phyloP scores from a whole-genome alignment of 2,797 vertebrate genomes.

The Austrolebias charrua region DNA sequence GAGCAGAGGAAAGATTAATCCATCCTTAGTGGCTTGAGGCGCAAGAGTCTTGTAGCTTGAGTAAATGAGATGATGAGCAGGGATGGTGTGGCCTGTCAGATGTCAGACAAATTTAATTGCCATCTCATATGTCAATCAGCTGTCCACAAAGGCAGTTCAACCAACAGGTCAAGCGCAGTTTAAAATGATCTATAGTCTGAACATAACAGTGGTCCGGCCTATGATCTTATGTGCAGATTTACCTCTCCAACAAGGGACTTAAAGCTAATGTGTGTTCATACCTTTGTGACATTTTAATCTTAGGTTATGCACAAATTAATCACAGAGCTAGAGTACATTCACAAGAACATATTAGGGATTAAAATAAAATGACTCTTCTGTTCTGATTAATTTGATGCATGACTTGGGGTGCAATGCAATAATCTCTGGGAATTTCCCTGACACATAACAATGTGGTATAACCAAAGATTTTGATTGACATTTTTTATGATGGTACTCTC shows the following conservation, averaged over 20 bases:
- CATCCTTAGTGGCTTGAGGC: constrained; percentile 52
- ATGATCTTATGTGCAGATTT: constrained; percentile 8
- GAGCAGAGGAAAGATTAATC: constrained; percentile 63
- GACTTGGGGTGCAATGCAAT: constrained; percentile 39
- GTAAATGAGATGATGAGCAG: constrained; percentile 76
- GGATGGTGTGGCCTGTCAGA: constrained; percentile 73
- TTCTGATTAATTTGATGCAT: constrained; percentile 59
- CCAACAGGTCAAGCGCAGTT: constrained; percentile 66
- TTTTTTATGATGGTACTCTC: constrained; percentile 44
- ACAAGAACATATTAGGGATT: constrained; percentile 21
- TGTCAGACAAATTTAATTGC: constrained; percentile 67
- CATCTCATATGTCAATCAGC: constrained; percentile 72
- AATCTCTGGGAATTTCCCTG: constrained; percentile 61
- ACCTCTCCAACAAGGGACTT: neutral
- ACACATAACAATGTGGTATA: constrained; percentile 32
- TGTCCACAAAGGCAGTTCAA: constrained; percentile 58
- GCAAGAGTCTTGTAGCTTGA: constrained; percentile 59
- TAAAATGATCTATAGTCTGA: constrained; percentile 21
- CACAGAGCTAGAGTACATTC: constrained; percentile 10
- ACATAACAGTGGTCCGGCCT: constrained; percentile 13
- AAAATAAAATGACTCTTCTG: constrained; percentile 41
- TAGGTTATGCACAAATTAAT: constrained; percentile 34
- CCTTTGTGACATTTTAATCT: constrained; percentile 35
- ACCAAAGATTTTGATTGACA: constrained; percentile 55
- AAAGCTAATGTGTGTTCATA: constrained; percentile 28